Conservation (phyloP, 1,140 invertebrate genomes). For the Anthonomus grandis region DNA sequence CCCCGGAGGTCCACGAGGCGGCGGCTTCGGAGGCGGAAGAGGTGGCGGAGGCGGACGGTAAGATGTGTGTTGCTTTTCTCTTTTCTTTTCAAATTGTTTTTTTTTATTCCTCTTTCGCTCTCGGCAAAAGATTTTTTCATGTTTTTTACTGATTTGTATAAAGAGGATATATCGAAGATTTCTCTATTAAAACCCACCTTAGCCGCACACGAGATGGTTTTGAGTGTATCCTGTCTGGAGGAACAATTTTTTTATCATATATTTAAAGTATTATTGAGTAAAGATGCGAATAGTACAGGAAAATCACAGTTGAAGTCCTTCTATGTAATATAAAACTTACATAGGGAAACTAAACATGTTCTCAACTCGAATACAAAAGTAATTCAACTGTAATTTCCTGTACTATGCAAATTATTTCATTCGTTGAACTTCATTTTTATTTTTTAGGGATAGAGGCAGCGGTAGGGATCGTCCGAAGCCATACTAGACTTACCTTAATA, state of each 20-base stretch:
- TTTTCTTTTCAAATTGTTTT: not conserved
- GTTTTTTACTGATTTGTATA: constrained; percentile 27
- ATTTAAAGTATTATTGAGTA: too few species aligned
- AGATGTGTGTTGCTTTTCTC: constrained; percentile 15
- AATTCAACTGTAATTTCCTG: too few species aligned
- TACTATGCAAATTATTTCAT: too few species aligned
- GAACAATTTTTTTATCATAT: constrained; percentile 32
- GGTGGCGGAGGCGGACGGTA: constrained; percentile 30
- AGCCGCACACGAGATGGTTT: constrained; percentile 21
- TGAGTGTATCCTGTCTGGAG: constrained; percentile 45
- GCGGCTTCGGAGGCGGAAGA: constrained; percentile 31
- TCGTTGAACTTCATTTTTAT: too few species aligned
- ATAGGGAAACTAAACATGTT: too few species aligned
- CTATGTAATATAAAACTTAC: too few species aligned
- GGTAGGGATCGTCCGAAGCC: too few species aligned
- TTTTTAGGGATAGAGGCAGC: too few species aligned
- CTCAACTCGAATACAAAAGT: too few species aligned
- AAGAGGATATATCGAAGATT: constrained; percentile 35
- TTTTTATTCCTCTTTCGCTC: constrained; percentile 21
- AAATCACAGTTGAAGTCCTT: too few species aligned
- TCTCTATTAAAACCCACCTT: constrained; percentile 39
- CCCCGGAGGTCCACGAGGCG: constrained; percentile 40
- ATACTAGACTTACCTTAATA: too few species aligned
- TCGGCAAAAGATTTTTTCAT: constrained; percentile 11
- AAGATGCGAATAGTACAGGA: too few species aligned